Evolutionary conservation across 2,113 vertebrate species (phyloP).

Genomic region (Phylloscopus trochiloides): DNA sequence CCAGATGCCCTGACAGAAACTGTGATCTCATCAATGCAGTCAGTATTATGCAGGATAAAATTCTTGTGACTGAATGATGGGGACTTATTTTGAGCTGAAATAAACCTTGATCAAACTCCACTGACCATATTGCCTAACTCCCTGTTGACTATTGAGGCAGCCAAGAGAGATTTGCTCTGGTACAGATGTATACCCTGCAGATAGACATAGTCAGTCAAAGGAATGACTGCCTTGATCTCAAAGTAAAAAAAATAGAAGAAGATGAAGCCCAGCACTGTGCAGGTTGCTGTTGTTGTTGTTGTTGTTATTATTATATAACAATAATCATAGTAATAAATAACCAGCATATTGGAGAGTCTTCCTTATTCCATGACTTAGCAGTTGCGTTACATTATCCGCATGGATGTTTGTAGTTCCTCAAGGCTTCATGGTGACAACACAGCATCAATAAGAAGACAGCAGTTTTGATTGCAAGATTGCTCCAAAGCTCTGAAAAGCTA

Average conservation of each 20-base stretch:
- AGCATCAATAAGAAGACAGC: neutral
- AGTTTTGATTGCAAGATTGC: slow-evolving; percentile 18
- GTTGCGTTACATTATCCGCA: accelerated
- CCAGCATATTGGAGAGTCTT: neutral
- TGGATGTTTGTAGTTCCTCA: neutral
- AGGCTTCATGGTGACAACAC: neutral
- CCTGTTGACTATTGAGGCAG: neutral
- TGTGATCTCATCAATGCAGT: neutral
- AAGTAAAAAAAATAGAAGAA: neutral
- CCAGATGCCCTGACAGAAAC: neutral
- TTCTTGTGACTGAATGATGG: neutral
- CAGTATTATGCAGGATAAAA: neutral
- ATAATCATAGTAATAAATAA: neutral
- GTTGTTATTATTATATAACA: neutral
- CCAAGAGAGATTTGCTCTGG: neutral
- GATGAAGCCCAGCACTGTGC: neutral
- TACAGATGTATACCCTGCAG: neutral
- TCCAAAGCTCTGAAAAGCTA: slow-evolving; percentile 38
- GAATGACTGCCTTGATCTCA: neutral
- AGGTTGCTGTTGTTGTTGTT: neutral
- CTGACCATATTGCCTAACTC: neutral
- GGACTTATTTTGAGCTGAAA: neutral
- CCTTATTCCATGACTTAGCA: neutral
- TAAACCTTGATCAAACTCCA: neutral
- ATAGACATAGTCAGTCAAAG: neutral